phyloP scores from a whole-genome alignment of 2,888 invertebrate species.

The Euphydryas editha region DNA sequence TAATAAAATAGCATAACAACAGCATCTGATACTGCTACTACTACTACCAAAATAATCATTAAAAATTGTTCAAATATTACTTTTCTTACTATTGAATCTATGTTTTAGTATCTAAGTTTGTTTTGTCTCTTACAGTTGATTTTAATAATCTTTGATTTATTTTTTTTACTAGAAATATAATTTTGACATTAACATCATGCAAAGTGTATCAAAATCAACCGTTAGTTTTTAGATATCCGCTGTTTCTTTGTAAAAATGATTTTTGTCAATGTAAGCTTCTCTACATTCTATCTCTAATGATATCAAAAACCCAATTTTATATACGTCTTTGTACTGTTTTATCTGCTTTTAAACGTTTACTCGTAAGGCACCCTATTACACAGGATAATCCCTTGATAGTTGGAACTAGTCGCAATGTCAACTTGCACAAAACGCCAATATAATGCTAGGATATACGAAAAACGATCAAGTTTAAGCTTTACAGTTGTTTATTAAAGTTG shows the following conservation, averaged over 20 bases:
- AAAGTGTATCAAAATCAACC: too few species aligned
- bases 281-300: slow-evolving; percentile 45
- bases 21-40: too few species aligned
- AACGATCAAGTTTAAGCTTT: slow-evolving; percentile 44
- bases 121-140: too few species aligned
- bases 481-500: slow-evolving; percentile 23
- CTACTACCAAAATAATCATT: too few species aligned
- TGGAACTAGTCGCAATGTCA: slow-evolving; percentile 77
- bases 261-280: slow-evolving; percentile 52
- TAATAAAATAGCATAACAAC: too few species aligned
- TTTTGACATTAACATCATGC: too few species aligned
- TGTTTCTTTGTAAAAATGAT: background rate
- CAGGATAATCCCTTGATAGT: slow-evolving; percentile 79
- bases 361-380: slow-evolving; percentile 71
- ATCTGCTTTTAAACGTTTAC: slow-evolving; percentile 64
- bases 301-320: slow-evolving; percentile 58
- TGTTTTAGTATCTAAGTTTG: too few species aligned
- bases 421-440: slow-evolving; percentile 56
- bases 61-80: too few species aligned
- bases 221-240: too few species aligned
- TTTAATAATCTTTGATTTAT: too few species aligned
- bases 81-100: too few species aligned
- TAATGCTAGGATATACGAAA: slow-evolving; percentile 35
- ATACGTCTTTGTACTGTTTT: slow-evolving; percentile 55
- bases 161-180: too few species aligned